Conservation (phyloP, 2,888 invertebrate species). For the Drosophila phalerata region DNA sequence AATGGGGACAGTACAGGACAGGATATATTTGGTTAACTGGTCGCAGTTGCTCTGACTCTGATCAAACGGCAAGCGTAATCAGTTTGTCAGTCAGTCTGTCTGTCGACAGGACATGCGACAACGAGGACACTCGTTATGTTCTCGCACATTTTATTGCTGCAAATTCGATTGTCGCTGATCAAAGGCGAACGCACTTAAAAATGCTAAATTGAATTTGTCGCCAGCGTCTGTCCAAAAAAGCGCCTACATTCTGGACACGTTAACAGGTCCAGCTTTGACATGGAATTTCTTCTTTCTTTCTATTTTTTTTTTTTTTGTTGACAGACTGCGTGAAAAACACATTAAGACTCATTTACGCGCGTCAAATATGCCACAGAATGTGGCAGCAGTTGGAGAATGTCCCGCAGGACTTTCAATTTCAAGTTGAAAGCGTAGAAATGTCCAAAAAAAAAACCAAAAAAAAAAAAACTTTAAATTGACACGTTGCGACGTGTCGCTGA, state of each 20-base stretch:
- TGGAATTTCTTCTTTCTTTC: conserved; percentile 38
- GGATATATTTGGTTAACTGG: conserved; percentile 39
- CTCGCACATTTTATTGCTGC: conserved; percentile 79
- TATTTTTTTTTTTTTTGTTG: conserved; percentile 27
- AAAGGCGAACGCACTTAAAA: conserved; percentile 85
- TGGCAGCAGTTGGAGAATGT: conserved; percentile 32
- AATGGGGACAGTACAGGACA: conserved; percentile 24
- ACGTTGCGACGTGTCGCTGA: conserved; percentile 45
- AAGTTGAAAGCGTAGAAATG: conserved; percentile 25
- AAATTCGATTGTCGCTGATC: conserved; percentile 85
- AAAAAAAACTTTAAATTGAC: conserved; percentile 32
- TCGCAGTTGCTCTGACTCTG: conserved; percentile 45
- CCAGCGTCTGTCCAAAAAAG: conserved; percentile 56
- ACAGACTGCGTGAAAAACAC: conserved; percentile 67
- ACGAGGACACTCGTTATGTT: conserved; percentile 57
- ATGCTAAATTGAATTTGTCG: conserved; percentile 84
- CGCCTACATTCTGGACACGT: conserved; percentile 34
- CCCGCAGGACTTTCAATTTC: conserved; percentile 80
- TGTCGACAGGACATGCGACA: conserved; percentile 21
- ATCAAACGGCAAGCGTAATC: conserved; percentile 80
- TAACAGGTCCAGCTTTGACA: conserved; percentile 54
- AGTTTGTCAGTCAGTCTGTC: conserved; percentile 41
- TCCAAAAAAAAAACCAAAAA: not conserved
- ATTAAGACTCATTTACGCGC: conserved; percentile 79
- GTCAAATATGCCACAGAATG: conserved; percentile 64